phyloP scores from a whole-genome alignment of 2,113 vertebrate species.

The Coturnix japonica region DNA sequence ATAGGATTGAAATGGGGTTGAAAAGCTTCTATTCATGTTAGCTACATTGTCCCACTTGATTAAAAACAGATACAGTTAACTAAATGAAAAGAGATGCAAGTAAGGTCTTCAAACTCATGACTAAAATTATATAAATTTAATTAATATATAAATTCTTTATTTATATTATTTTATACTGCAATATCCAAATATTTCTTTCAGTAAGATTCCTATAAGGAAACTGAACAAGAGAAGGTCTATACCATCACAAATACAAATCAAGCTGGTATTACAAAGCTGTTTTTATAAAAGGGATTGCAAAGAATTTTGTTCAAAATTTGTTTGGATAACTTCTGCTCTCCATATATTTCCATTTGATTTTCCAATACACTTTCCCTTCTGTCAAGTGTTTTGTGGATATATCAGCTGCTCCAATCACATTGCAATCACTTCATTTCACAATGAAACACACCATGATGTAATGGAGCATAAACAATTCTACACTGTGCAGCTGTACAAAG shows the following conservation, averaged over 20 bases:
- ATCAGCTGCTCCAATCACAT: slow-evolving; percentile 53
- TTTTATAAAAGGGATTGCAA: neutral
- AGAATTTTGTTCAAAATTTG: neutral
- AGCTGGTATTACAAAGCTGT: neutral
- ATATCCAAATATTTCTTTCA: neutral
- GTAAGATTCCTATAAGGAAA: neutral
- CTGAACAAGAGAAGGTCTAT: neutral
- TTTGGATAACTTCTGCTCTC: slow-evolving; percentile 3
- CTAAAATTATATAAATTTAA: neutral
- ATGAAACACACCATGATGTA: slow-evolving; percentile 51
- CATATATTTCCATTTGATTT: slow-evolving; percentile 30
- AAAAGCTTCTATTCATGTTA: neutral
- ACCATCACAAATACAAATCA: neutral
- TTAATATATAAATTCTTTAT: neutral
- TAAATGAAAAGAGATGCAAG: neutral
- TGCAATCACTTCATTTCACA: slow-evolving; percentile 59
- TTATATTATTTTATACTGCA: neutral
- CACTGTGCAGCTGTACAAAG: neutral
- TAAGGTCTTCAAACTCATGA: neutral
- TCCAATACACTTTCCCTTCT: slow-evolving; percentile 33
- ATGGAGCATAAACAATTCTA: slow-evolving; percentile 43
- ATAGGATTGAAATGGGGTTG: neutral
- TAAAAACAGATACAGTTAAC: neutral
- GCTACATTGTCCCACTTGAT: neutral
- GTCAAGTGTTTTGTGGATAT: slow-evolving; percentile 32